These are phyloP conservation scores for Bubo blakistoni DNA, from an alignment of 2,113 vertebrate genomes.

Conservation along the genomic window DNA sequence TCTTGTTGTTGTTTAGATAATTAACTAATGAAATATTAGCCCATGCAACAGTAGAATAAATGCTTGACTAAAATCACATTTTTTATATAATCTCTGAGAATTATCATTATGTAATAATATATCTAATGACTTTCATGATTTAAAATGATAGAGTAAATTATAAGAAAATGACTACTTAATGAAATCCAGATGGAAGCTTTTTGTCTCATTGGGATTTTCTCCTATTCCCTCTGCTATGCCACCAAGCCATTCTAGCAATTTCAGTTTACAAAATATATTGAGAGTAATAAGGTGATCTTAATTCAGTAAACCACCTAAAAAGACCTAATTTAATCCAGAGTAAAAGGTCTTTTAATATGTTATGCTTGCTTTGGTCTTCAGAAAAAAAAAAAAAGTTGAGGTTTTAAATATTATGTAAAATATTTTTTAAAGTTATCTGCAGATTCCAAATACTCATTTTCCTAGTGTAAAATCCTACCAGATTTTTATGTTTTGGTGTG, in stretches of 20 bases:
- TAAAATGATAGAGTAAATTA: not conserved
- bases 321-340: not conserved
- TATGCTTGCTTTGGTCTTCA: not conserved
- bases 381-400: not conserved
- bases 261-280: not conserved
- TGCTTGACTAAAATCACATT: not conserved
- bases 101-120: not conserved
- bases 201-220: conserved; percentile 7
- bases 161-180: conserved; percentile 15
- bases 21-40: not conserved
- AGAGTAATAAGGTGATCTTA: not conserved
- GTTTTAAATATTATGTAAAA: not conserved
- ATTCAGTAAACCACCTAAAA: not conserved
- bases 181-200: conserved; percentile 24
- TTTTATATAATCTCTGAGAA: not conserved
- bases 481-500: not conserved
- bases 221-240: not conserved
- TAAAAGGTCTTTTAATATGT: not conserved
- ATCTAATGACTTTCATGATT: not conserved
- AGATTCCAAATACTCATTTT: not conserved
- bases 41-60: not conserved
- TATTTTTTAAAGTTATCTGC: not conserved
- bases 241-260: not conserved
- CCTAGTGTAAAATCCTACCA: not conserved
- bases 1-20: not conserved